These are phyloP conservation scores for Colius striatus DNA, from an alignment of 2,113 vertebrate species.

Conservation along the genomic window DNA sequence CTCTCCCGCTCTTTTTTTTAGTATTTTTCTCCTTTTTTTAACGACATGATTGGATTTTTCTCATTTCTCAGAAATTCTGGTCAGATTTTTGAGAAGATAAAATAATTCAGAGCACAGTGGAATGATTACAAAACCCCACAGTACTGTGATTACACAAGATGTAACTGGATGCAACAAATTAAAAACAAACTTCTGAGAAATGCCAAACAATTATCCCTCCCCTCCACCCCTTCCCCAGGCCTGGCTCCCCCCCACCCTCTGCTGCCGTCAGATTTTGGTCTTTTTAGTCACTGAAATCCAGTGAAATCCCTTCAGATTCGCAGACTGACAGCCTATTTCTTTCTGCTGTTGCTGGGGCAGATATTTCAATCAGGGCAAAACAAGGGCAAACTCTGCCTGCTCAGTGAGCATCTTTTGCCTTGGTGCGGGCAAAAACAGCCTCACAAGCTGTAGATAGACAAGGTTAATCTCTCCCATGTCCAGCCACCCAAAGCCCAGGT, in stretches of 20 bases:
- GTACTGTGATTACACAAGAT: background rate
- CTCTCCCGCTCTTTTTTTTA: background rate
- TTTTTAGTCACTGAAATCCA: background rate
- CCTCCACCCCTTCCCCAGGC: too few species aligned
- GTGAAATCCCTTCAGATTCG: background rate
- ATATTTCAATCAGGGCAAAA: background rate
- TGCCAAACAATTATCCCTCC: background rate
- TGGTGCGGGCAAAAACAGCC: background rate
- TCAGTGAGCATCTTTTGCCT: background rate
- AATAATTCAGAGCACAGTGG: constrained; percentile 16
- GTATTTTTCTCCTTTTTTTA: constrained; percentile 3
- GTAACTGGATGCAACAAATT: constrained; percentile 3
- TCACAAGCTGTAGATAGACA: background rate
- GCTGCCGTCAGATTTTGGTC: background rate
- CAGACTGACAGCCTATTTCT: background rate
- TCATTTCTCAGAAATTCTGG: constrained; percentile 41
- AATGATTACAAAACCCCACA: constrained; percentile 2
- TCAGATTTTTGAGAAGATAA: constrained; percentile 34
- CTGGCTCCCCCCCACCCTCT: background rate
- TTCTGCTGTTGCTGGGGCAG: background rate
- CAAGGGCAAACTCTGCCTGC: background rate
- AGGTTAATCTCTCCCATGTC: background rate
- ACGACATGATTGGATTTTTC: constrained; percentile 53
- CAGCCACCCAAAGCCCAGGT: background rate
- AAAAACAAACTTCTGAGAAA: constrained; percentile 3